Conservation (phyloP, 2,113 vertebrate species). For the Manacus vitellinus region DNA sequence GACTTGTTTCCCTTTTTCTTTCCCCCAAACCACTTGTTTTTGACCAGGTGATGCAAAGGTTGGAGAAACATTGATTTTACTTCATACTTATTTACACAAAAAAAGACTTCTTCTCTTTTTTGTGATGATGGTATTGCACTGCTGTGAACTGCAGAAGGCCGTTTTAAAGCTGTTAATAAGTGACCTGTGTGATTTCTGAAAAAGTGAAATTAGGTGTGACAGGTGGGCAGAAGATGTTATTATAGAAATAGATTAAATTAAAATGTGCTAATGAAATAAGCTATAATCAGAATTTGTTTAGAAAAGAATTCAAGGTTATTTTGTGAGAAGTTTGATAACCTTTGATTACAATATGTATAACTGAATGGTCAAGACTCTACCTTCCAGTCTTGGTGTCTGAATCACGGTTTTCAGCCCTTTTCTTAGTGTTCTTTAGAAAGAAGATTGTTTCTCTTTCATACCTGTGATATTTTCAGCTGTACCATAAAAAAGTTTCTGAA, state of each 20-base stretch:
- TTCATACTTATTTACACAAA: background rate
- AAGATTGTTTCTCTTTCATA: background rate
- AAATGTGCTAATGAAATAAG: background rate
- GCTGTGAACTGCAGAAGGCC: background rate
- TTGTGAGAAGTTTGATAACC: background rate
- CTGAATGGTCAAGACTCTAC: background rate
- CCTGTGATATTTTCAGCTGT: background rate
- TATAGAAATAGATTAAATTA: background rate
- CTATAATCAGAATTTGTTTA: background rate
- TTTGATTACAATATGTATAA: background rate
- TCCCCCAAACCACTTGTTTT: background rate
- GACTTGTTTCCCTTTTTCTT: background rate
- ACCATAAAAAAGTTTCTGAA: background rate
- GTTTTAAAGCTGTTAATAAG: background rate
- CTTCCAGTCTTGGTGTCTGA: background rate
- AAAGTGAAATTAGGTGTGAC: background rate
- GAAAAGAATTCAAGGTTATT: background rate
- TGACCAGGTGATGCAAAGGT: background rate
- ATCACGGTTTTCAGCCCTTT: background rate
- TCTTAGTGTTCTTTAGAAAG: background rate
- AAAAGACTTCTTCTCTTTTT: background rate
- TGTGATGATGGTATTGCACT: background rate
- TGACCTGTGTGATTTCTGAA: background rate
- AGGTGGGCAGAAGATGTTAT: background rate
- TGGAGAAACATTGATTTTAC: background rate